These are phyloP conservation scores for Bergia sp. DNA, from an alignment of 92 coral and sea anemone species.

Conservation along the genomic window DNA sequence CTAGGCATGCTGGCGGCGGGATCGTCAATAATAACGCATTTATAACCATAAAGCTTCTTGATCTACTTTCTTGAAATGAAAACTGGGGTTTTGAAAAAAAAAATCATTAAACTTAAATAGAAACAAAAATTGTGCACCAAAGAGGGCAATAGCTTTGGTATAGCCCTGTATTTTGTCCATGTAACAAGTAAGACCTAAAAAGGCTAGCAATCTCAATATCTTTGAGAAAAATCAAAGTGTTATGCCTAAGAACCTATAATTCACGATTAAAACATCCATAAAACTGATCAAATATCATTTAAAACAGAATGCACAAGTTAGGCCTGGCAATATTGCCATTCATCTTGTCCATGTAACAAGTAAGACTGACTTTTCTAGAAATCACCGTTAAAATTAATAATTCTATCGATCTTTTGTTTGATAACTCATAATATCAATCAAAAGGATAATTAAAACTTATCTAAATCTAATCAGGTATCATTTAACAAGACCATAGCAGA, in stretches of 20 bases:
- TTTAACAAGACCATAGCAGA: neutral
- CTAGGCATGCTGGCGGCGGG: neutral
- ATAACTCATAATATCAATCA: neutral
- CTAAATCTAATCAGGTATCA: neutral
- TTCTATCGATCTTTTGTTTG: neutral
- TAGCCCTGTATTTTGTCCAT: neutral
- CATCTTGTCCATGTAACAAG: neutral
- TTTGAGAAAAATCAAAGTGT: neutral
- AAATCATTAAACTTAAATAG: neutral
- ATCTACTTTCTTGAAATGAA: neutral
- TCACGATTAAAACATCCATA: neutral
- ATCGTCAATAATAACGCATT: neutral
- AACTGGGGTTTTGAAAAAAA: neutral
- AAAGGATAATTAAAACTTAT: neutral
- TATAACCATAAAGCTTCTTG: neutral
- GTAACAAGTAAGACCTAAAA: neutral
- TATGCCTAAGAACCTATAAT: neutral
- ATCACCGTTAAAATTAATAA: neutral
- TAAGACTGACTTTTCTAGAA: neutral
- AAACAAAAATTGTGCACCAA: neutral
- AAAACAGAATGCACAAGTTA: neutral
- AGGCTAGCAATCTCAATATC: neutral
- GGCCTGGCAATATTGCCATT: neutral
- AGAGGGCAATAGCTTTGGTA: neutral
- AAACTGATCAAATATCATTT: neutral